phyloP scores from a whole-genome alignment of 2,888 invertebrate species.

The Drosophila aldrichi region DNA sequence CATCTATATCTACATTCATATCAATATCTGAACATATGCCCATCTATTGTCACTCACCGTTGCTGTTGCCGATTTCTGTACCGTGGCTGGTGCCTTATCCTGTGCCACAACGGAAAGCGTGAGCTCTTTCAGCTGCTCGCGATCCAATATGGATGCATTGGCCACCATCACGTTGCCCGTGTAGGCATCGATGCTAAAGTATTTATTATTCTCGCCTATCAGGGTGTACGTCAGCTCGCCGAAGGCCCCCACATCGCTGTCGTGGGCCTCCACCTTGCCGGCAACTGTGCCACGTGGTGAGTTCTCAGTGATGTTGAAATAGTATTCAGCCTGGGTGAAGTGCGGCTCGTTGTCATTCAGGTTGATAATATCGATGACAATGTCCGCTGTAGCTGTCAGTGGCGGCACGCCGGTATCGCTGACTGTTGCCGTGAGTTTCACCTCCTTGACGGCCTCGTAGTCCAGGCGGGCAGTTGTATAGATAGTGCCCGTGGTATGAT shows the following conservation, averaged over 20 bases:
- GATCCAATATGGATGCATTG: constrained; percentile 90
- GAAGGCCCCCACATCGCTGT: constrained; percentile 92
- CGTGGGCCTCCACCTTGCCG: constrained; percentile 90
- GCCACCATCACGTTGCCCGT: constrained; percentile 92
- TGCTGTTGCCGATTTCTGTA: constrained; percentile 90
- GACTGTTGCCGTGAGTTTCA: constrained; percentile 93
- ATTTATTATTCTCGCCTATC: constrained; percentile 90
- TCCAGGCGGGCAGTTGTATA: constrained; percentile 92
- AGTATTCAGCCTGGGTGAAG: constrained; percentile 90
- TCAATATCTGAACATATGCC: background rate
- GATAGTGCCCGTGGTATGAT: constrained; percentile 92
- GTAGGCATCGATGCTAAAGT: constrained; percentile 90
- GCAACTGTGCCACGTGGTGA: constrained; percentile 90
- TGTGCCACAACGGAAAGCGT: constrained; percentile 92
- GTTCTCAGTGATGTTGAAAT: constrained; percentile 91
- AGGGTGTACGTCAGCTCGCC: constrained; percentile 92
- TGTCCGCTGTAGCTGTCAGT: constrained; percentile 91
- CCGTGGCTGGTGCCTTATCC: constrained; percentile 91
- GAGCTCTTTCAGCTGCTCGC: constrained; percentile 90
- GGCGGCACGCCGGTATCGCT: constrained; percentile 95
- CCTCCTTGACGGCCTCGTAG: constrained; percentile 91
- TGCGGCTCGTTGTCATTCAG: constrained; percentile 95
- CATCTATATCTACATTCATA: background rate
- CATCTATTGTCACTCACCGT: constrained; percentile 86
- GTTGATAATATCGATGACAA: constrained; percentile 92